Conservation (phyloP, 2,797 vertebrate species). For the Sparus aurata region DNA sequence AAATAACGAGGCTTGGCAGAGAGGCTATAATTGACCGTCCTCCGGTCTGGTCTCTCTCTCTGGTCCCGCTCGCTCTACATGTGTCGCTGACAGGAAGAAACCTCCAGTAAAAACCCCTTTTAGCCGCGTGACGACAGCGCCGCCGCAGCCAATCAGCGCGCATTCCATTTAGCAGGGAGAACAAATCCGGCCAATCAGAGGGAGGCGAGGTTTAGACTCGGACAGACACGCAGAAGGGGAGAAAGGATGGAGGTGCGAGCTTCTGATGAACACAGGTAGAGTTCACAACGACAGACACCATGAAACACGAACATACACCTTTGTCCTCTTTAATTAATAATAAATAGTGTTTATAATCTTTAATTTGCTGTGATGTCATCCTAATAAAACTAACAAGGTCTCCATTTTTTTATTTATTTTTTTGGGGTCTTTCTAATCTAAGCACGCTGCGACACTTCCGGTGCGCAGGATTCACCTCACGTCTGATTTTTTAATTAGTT, state of each 20-base stretch:
- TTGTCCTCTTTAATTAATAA: neutral
- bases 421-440: neutral
- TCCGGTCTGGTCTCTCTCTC: slow-evolving; percentile 46
- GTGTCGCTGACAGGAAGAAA: slow-evolving; percentile 95
- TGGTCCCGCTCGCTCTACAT: slow-evolving; percentile 89
- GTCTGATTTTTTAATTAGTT: slow-evolving; percentile 77
- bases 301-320: no score
- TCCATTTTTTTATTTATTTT: neutral
- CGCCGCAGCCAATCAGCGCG: slow-evolving; percentile 87
- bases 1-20: no score
- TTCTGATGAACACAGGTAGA: slow-evolving; percentile 1
- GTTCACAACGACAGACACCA: neutral
- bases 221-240: slow-evolving; percentile 55
- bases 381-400: neutral
- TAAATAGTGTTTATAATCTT: neutral
- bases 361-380: neutral
- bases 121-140: slow-evolving; percentile 87
- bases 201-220: slow-evolving; percentile 50
- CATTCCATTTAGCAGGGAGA: slow-evolving; percentile 90
- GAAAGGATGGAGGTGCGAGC: neutral
- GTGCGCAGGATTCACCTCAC: slow-evolving; percentile 58
- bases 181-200: slow-evolving; percentile 91
- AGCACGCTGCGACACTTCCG: slow-evolving; percentile 47
- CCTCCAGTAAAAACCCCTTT: slow-evolving; percentile 89
- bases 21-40: slow-evolving; percentile 47